Conservation (phyloP, 2,888 invertebrate genomes). For the Synanthedon vespiformis region DNA sequence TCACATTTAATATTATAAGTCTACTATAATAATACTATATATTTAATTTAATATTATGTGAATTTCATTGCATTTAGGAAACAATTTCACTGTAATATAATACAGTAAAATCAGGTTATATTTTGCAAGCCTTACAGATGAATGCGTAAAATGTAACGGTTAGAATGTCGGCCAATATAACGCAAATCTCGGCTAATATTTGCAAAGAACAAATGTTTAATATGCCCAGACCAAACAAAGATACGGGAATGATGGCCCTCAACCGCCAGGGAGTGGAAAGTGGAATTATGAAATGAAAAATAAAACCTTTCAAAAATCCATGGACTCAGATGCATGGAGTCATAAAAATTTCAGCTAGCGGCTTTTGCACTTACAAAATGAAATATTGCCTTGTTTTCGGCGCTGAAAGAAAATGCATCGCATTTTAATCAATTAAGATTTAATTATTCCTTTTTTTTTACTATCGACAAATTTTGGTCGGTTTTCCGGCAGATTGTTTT, state of each 20-base stretch:
- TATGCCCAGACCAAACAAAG: constrained; percentile 38
- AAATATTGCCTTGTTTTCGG: constrained; percentile 41
- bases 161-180: constrained; percentile 19
- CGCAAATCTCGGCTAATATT: constrained; percentile 32
- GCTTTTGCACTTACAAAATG: constrained; percentile 44
- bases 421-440: neutral
- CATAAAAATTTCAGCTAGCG: constrained; percentile 48
- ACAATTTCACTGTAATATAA: too few relatives aligned
- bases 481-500: too few relatives aligned
- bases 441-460: too few relatives aligned
- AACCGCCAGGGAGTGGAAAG: constrained; percentile 24
- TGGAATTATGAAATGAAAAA: constrained; percentile 35
- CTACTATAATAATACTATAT: too few relatives aligned
- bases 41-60: too few relatives aligned
- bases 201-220: constrained; percentile 38
- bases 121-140: too few relatives aligned
- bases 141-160: too few relatives aligned
- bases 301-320: constrained; percentile 39
- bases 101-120: too few relatives aligned
- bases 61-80: too few relatives aligned
- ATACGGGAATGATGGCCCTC: constrained; percentile 23
- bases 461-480: too few relatives aligned
- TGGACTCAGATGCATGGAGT: constrained; percentile 31
- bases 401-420: neutral
- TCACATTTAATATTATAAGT: too few relatives aligned